These are phyloP conservation scores for Pangasius djambal DNA, from an alignment of 2,797 vertebrate species.

Conservation along the genomic window DNA sequence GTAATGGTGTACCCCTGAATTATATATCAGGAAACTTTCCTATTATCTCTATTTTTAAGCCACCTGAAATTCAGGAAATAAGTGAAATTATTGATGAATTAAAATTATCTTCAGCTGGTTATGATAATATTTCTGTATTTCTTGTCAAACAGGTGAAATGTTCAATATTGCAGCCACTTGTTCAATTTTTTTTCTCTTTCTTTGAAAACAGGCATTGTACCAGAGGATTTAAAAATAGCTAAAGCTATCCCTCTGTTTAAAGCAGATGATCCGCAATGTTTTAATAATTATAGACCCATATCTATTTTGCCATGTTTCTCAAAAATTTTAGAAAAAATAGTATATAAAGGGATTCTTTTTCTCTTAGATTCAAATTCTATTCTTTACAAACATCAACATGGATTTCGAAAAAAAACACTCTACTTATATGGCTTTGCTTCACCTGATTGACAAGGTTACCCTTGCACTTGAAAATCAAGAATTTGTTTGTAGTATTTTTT, in stretches of 20 bases:
- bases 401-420: constrained; percentile 22
- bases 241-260: constrained; percentile 18
- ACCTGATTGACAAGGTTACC: constrained; percentile 26
- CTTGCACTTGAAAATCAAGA: constrained; percentile 21
- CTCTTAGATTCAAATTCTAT: not conserved
- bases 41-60: not conserved
- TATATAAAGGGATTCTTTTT: not conserved
- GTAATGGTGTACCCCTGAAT: not conserved
- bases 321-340: not conserved
- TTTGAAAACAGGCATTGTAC: constrained; percentile 26
- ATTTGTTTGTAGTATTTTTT: constrained; percentile 20
- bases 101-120: not conserved
- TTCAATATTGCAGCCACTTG: not conserved
- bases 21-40: not conserved
- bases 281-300: not conserved
- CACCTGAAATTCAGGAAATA: not conserved
- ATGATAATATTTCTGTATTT: not conserved
- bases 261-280: not conserved
- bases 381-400: constrained; percentile 22
- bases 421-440: constrained; percentile 8
- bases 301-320: constrained; percentile 23
- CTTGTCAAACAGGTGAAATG: not conserved
- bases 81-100: not conserved
- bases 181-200: constrained; percentile 2
- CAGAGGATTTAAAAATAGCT: constrained; percentile 32